phyloP scores from a whole-genome alignment of 2,797 vertebrate genomes.

The Jordanella pulchra region DNA sequence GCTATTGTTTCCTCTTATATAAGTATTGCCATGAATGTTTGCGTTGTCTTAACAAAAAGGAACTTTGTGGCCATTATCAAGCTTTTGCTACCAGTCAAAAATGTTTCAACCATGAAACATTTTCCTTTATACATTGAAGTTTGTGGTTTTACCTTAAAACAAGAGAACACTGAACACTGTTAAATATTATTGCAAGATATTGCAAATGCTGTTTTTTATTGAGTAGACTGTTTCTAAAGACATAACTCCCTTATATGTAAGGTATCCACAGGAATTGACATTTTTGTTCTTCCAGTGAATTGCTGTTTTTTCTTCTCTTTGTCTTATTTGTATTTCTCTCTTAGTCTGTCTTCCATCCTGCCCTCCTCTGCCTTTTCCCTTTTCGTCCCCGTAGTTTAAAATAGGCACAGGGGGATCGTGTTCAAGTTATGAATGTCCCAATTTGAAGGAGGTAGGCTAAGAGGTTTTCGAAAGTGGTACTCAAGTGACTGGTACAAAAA shows the following conservation, averaged over 20 bases:
- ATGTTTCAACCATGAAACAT: no score
- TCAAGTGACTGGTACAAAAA: conserved; percentile 68
- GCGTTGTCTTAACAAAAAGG: background rate
- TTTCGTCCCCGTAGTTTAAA: conserved; percentile 63
- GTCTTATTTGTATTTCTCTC: conserved; percentile 6
- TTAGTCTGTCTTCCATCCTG: conserved; percentile 13
- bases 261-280: conserved; percentile 6
- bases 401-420: conserved; percentile 70
- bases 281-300: conserved; percentile 31
- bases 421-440: conserved; percentile 75
- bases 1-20: background rate
- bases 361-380: conserved; percentile 10
- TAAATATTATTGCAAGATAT: no score
- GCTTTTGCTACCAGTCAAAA: no score
- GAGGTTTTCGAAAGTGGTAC: conserved; percentile 66
- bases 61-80: no score
- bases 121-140: no score
- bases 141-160: no score
- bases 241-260: conserved; percentile 20
- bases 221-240: background rate
- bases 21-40: background rate
- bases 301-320: conserved; percentile 17
- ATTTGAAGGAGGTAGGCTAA: conserved; percentile 64
- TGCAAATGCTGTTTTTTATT: conserved; percentile 6
- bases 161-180: no score